Percentiles rank a stretch among this genome's conserved stretches.
Evolutionary conservation across 2,113 vertebrate species (phyloP).

Genomic region (Upupa epops): DNA sequence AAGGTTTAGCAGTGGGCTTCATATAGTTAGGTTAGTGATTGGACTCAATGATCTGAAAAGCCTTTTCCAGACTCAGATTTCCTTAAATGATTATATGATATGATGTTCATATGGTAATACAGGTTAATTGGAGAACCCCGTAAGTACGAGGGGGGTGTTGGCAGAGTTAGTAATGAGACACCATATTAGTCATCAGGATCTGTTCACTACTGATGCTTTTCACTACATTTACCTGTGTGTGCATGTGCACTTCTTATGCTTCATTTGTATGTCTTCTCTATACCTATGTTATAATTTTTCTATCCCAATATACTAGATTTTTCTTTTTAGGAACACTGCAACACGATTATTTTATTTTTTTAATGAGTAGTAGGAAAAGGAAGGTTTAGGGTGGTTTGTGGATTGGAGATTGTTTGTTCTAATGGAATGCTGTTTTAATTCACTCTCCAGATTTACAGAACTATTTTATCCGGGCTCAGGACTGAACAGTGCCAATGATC

Average conservation of each 20-base stretch:
- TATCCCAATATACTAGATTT: background rate
- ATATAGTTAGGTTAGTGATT: no score
- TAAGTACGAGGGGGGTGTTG: background rate
- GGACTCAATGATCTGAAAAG: no score
- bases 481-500: background rate
- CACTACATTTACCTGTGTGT: background rate
- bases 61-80: no score
- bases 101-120: background rate
- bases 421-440: background rate
- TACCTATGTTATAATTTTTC: background rate
- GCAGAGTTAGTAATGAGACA: background rate
- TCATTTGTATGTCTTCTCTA: background rate
- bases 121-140: background rate
- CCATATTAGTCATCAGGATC: background rate
- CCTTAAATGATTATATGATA: background rate
- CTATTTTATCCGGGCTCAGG: background rate
- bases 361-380: background rate
- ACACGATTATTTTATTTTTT: background rate
- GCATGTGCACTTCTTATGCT: background rate
- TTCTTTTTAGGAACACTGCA: background rate
- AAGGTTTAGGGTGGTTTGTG: background rate
- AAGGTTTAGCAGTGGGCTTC: no score
- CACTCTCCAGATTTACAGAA: background rate
- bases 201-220: background rate
- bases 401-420: background rate